phyloP scores from a whole-genome alignment of 2,797 vertebrate species.

The Schizopygopsis malacanthus region DNA sequence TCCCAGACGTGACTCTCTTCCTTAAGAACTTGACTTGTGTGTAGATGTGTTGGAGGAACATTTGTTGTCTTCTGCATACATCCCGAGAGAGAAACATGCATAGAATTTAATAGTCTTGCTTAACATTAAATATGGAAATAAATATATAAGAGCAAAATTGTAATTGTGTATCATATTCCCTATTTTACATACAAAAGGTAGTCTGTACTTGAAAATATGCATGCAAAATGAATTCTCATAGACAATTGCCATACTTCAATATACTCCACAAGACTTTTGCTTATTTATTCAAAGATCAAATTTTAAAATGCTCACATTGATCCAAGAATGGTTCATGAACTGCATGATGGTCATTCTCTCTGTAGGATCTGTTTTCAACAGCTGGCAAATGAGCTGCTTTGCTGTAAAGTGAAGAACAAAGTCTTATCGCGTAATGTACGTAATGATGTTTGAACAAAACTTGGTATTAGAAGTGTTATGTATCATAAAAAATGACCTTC shows the following conservation, averaged over 20 bases:
- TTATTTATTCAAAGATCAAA: background rate
- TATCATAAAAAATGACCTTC: constrained; percentile 77
- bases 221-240: background rate
- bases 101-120: background rate
- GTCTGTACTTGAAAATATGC: background rate
- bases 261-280: background rate
- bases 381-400: constrained; percentile 85
- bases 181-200: no score
- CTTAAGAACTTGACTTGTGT: constrained; percentile 85
- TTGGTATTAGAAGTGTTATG: background rate
- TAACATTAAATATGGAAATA: background rate
- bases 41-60: constrained; percentile 85
- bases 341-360: constrained; percentile 88
- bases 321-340: constrained; percentile 90
- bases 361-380: constrained; percentile 87
- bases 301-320: constrained; percentile 76
- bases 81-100: background rate
- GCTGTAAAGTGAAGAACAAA: constrained; percentile 67
- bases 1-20: constrained; percentile 86
- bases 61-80: constrained; percentile 80
- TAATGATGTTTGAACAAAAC: background rate
- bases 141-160: background rate
- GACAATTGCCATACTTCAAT: background rate
- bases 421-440: background rate
- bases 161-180: background rate